phyloP scores from a whole-genome alignment of 2,888 invertebrate genomes.

The Spodoptera picta region DNA sequence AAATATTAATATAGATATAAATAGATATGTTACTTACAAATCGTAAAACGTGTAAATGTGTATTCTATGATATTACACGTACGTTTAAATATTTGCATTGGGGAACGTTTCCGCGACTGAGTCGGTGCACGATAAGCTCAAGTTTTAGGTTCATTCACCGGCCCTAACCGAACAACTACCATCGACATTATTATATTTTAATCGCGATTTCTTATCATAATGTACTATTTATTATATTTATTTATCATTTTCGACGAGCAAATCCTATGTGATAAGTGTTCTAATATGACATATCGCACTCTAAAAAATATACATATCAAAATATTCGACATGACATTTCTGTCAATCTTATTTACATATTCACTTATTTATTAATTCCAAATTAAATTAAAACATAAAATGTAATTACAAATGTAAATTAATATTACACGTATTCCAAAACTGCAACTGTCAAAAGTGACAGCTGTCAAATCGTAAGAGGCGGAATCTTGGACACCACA shows the following conservation, averaged over 20 bases:
- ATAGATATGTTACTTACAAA: conserved; percentile 18
- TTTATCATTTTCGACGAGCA: conserved; percentile 13
- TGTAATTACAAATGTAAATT: no score
- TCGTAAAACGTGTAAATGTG: conserved; percentile 29
- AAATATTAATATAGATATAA: conserved; percentile 11
- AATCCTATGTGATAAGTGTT: conserved; percentile 19
- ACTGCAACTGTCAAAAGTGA: conserved; percentile 8
- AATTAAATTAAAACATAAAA: no score
- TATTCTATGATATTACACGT: conserved; percentile 43
- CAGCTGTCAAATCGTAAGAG: conserved; percentile 2
- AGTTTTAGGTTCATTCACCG: conserved; percentile 74
- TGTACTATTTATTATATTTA: neutral
- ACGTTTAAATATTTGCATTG: conserved; percentile 63
- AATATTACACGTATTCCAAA: neutral
- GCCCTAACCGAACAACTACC: conserved; percentile 46
- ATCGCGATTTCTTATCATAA: conserved; percentile 57
- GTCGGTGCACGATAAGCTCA: conserved; percentile 73
- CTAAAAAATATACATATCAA: no score
- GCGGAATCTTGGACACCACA: neutral
- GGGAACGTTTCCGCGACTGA: conserved; percentile 65
- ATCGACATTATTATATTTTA: conserved; percentile 42
- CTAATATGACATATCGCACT: no score
- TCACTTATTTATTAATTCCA: no score
- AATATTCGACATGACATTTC: no score
- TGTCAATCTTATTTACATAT: no score